Evolutionary conservation across 2,888 invertebrate species (phyloP).

Genomic region (Cordilura impudica): DNA sequence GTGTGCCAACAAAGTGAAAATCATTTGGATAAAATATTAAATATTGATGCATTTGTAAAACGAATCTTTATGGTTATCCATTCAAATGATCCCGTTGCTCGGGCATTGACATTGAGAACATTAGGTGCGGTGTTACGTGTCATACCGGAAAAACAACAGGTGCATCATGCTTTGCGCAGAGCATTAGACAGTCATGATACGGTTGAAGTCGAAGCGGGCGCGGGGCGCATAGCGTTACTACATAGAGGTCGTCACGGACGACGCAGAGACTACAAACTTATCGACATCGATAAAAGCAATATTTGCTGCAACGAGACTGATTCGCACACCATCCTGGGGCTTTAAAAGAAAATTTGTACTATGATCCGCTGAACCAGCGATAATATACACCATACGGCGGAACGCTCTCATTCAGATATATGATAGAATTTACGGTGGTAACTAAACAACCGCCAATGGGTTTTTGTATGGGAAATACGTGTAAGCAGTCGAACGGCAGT

Average conservation of each 20-base stretch:
- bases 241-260: conserved; percentile 97
- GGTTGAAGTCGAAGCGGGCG: conserved; percentile 97
- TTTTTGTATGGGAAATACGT: conserved; percentile 92
- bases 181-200: conserved; percentile 96
- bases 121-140: conserved; percentile 95
- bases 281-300: conserved; percentile 91
- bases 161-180: conserved; percentile 95
- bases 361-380: conserved; percentile 90
- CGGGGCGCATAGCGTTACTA: conserved; percentile 92
- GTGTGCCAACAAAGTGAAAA: conserved; percentile 97
- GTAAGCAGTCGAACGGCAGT: conserved; percentile 94
- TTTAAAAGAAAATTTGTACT: conserved; percentile 93
- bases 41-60: conserved; percentile 95
- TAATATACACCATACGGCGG: conserved; percentile 98
- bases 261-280: conserved; percentile 92
- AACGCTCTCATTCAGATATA: conserved; percentile 98
- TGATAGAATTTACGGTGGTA: conserved; percentile 94
- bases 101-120: conserved; percentile 90
- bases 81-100: conserved; percentile 97
- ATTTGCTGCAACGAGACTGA: conserved; percentile 93
- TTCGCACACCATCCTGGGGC: conserved; percentile 92
- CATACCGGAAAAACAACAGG: conserved; percentile 95
- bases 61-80: conserved; percentile 96
- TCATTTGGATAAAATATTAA: conserved; percentile 96
- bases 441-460: conserved; percentile 96